These are phyloP conservation scores for Cherax quadricarinatus DNA, from an alignment of 1,140 invertebrate genomes.

Conservation along the genomic window DNA sequence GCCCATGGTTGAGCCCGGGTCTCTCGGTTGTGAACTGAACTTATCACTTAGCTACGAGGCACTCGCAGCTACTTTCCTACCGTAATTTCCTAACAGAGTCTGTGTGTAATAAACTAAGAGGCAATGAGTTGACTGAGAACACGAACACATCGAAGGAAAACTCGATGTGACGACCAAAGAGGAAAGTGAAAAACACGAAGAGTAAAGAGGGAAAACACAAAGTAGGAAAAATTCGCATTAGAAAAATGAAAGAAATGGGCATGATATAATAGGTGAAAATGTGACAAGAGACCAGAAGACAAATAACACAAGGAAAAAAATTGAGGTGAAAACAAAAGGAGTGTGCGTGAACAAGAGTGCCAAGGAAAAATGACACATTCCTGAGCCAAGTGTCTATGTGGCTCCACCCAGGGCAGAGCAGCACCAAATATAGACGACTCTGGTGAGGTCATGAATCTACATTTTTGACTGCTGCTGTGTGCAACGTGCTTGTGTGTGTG, in stretches of 20 bases:
- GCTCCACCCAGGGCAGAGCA: background rate
- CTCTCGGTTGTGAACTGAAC: no score
- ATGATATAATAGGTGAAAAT: background rate
- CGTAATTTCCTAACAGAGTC: no score
- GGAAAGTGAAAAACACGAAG: background rate
- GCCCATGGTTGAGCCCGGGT: no score
- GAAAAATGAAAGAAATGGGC: no score
- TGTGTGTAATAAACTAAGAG: no score
- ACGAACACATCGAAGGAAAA: no score
- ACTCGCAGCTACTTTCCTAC: no score
- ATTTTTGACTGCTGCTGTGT: background rate
- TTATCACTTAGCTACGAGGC: no score
- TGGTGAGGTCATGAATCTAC: background rate
- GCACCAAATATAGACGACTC: background rate
- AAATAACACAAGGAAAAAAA: background rate
- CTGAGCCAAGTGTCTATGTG: background rate
- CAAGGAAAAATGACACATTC: background rate
- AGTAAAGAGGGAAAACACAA: no score
- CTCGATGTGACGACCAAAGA: background rate
- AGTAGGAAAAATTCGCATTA: no score
- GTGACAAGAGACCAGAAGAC: background rate
- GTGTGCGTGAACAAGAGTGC: background rate
- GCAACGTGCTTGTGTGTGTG: background rate
- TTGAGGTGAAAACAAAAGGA: background rate
- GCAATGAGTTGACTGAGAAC: no score